Evolutionary conservation across 2,797 vertebrate genomes (phyloP).

Genomic region (Moxostoma hubbsi): DNA sequence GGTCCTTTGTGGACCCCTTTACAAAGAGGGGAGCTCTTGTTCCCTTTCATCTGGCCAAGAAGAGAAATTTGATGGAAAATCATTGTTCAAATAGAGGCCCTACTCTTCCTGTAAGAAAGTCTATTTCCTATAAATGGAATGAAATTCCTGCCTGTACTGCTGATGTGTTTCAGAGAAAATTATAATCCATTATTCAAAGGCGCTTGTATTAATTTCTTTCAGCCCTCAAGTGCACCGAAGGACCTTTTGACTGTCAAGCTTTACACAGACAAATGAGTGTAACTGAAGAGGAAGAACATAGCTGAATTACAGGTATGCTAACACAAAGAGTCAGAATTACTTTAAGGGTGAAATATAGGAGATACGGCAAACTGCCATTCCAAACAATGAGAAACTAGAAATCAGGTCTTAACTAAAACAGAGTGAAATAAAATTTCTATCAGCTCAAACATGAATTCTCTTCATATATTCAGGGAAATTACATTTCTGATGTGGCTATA

Average conservation of each 20-base stretch:
- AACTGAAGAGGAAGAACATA: constrained; percentile 50
- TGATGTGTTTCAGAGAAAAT: constrained; percentile 41
- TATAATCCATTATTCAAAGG: constrained; percentile 49
- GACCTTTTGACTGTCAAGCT: constrained; percentile 44
- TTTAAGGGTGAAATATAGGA: neutral
- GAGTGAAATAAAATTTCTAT: no score
- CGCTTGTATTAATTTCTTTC: constrained; percentile 50
- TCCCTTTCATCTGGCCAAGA: constrained; percentile 26
- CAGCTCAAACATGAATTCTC: neutral
- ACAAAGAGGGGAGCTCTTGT: constrained; percentile 26
- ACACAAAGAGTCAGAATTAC: neutral
- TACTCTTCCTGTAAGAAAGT: constrained; percentile 18
- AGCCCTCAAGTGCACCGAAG: constrained; percentile 41
- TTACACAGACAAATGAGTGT: constrained; percentile 49
- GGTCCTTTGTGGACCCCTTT: constrained; percentile 18
- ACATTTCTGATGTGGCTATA: neutral
- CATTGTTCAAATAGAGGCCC: constrained; percentile 30
- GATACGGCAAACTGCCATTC: neutral
- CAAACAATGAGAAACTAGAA: neutral
- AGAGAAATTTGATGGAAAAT: constrained; percentile 35
- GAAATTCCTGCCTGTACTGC: constrained; percentile 40
- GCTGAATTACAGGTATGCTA: constrained; percentile 24
- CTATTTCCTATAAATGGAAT: constrained; percentile 17
- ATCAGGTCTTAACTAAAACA: no score
- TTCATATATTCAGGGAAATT: neutral